Percentiles rank a stretch among this genome's conserved stretches.
These are phyloP conservation scores for Amphiduros pacificus DNA, from an alignment of 2,888 invertebrate species.

Conservation along the genomic window DNA sequence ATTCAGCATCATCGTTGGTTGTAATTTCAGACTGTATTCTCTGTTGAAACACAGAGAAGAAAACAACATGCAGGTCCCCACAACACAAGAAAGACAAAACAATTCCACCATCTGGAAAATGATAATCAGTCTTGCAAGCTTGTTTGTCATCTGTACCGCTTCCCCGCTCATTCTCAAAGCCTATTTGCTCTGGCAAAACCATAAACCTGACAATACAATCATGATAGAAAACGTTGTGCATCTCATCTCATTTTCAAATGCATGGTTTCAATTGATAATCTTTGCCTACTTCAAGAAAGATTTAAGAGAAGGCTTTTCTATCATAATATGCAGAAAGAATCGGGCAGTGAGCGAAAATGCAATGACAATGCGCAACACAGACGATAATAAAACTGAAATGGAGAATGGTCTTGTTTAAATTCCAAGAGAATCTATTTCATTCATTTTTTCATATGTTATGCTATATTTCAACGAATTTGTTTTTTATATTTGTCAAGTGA, in stretches of 20 bases:
- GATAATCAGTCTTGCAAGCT: slow-evolving; percentile 7
- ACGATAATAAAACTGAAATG: too few relatives aligned
- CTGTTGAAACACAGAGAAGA: not conserved
- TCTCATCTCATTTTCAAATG: slow-evolving; percentile 13
- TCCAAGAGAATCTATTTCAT: too few relatives aligned
- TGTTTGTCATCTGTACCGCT: slow-evolving; percentile 12
- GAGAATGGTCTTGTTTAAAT: too few relatives aligned
- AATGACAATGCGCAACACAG: too few relatives aligned
- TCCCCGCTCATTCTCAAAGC: not conserved
- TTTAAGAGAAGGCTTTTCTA: not conserved
- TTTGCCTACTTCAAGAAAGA: slow-evolving; percentile 15
- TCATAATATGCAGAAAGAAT: too few relatives aligned
- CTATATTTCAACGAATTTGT: too few relatives aligned
- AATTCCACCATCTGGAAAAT: slow-evolving; percentile 7
- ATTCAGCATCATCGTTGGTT: slow-evolving; percentile 12
- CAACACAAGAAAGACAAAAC: slow-evolving; percentile 1
- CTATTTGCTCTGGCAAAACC: slow-evolving; percentile 1
- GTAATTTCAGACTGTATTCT: too few relatives aligned
- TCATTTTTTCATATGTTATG: too few relatives aligned
- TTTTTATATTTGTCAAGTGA: too few relatives aligned
- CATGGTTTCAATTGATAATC: slow-evolving; percentile 16
- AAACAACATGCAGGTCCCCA: too few relatives aligned
- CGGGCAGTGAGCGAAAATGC: too few relatives aligned
- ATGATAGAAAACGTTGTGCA: slow-evolving; percentile 1
- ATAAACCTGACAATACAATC: not conserved